phyloP scores from a whole-genome alignment of 2,888 invertebrate species.

The Macaria liturata region DNA sequence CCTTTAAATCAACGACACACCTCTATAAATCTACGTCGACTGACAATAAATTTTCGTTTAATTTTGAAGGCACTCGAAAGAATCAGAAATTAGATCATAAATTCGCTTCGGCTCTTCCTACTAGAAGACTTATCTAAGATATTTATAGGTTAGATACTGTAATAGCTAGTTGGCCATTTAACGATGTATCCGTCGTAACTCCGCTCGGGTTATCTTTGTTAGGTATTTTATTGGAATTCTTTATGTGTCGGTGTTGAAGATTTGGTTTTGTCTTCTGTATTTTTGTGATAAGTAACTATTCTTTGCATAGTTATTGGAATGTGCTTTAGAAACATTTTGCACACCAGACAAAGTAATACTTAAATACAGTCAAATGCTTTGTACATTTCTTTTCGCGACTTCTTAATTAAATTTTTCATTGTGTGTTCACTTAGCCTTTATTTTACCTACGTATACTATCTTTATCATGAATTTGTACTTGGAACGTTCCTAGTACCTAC shows the following conservation, averaged over 20 bases:
- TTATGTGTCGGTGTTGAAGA: conserved; percentile 6
- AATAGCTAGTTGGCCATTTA: conserved; percentile 48
- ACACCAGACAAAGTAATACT: no score
- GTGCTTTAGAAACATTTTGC: no score
- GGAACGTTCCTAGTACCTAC: no score
- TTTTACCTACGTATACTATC: no score
- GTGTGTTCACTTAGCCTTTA: no score
- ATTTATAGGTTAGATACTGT: conserved; percentile 57
- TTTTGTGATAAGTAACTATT: no score
- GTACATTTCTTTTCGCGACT: no score
- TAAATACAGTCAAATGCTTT: no score
- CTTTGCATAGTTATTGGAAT: no score
- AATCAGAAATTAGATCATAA: conserved; percentile 56
- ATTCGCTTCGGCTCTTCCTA: conserved; percentile 46
- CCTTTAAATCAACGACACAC: conserved; percentile 22
- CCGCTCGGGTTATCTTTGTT: conserved; percentile 11
- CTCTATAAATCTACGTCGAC: conserved; percentile 26
- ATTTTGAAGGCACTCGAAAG: conserved; percentile 48
- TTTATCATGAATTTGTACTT: no score
- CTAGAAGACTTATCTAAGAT: conserved; percentile 47
- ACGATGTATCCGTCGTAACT: conserved; percentile 41
- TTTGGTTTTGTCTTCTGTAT: background rate
- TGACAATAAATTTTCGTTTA: conserved; percentile 44
- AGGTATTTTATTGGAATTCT: conserved; percentile 23
- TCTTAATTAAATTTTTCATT: no score